phyloP scores from a whole-genome alignment of 2,797 vertebrate species.

The Carduelis carduelis region DNA sequence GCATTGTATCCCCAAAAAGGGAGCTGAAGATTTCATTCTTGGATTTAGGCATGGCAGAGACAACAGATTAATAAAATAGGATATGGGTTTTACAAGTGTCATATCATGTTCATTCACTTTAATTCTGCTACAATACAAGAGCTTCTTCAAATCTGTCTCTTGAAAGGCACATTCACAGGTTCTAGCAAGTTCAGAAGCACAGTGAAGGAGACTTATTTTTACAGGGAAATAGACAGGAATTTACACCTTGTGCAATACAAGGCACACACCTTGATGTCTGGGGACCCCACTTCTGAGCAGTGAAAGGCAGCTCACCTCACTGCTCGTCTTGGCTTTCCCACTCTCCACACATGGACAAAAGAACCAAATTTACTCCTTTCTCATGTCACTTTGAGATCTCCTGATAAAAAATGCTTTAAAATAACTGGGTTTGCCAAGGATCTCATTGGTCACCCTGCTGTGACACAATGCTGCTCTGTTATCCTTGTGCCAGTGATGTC shows the following conservation, averaged over 20 bases:
- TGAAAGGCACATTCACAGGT: background rate
- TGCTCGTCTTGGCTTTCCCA: background rate
- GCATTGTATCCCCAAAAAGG: background rate
- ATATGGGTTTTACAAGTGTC: background rate
- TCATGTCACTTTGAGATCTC: background rate
- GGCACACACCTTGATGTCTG: background rate
- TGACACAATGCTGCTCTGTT: background rate
- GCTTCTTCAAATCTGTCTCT: background rate
- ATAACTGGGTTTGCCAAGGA: background rate
- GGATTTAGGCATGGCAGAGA: background rate
- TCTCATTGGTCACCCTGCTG: fast-evolving
- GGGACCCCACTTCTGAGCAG: no score
- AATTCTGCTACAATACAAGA: background rate
- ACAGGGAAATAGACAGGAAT: background rate
- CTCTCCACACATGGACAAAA: background rate
- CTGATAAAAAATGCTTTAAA: background rate
- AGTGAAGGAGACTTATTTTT: background rate
- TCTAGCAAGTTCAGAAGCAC: background rate
- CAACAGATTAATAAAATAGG: background rate
- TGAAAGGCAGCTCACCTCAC: background rate
- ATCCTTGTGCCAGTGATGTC: background rate
- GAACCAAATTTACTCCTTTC: background rate
- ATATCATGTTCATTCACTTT: background rate
- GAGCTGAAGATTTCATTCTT: background rate
- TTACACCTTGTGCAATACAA: background rate